These are phyloP conservation scores for Clamator glandarius DNA, from an alignment of 2,797 vertebrate species.

Conservation along the genomic window DNA sequence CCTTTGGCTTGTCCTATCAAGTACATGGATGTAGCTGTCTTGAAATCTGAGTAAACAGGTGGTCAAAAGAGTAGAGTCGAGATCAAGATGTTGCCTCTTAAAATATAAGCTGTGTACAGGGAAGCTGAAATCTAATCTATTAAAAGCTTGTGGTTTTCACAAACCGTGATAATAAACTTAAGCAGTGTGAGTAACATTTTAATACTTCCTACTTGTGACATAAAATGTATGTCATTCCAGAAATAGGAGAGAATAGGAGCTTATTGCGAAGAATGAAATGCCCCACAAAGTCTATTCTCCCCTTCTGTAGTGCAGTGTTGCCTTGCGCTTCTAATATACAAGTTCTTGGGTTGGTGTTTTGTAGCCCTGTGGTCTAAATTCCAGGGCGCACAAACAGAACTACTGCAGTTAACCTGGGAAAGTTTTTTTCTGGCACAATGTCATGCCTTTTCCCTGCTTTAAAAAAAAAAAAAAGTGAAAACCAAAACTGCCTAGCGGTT, in stretches of 20 bases:
- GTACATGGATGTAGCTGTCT: background rate
- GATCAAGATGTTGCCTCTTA: background rate
- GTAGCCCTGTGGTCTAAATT: background rate
- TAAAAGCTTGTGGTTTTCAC: slow-evolving; percentile 18
- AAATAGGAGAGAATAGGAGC: background rate
- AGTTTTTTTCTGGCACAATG: background rate
- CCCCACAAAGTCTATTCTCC: background rate
- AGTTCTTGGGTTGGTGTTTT: background rate
- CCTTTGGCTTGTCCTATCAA: background rate
- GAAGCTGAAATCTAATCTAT: background rate
- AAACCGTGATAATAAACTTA: slow-evolving; percentile 4
- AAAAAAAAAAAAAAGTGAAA: background rate
- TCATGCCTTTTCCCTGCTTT: background rate
- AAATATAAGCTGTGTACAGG: background rate
- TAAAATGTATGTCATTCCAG: background rate
- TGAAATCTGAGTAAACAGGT: background rate
- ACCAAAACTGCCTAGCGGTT: background rate
- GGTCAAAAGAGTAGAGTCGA: background rate
- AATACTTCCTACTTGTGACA: background rate
- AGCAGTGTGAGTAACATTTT: background rate
- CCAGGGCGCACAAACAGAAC: slow-evolving; percentile 29
- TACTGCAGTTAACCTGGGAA: slow-evolving; percentile 14
- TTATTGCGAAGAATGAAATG: background rate
- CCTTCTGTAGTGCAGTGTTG: background rate
- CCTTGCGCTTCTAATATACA: background rate